A percentile compares a stretch with the other conserved stretches of the same genome.
Evolutionary conservation across 53 echinoderm and acorn worm genomes (phyloP).

Genomic region (Apostichopus leukothele): DNA sequence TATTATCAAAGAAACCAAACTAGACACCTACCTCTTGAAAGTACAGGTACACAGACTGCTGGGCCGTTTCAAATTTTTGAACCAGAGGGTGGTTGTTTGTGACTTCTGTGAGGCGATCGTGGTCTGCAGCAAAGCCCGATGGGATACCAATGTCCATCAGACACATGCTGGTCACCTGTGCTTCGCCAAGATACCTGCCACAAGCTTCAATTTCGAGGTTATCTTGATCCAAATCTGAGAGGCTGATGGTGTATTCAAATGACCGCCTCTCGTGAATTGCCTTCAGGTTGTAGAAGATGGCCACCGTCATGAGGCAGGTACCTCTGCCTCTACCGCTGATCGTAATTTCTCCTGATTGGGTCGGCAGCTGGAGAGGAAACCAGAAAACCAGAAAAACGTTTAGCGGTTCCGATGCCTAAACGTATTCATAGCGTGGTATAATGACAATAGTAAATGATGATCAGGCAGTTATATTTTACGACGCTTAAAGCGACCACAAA

Average conservation of each 20-base stretch:
- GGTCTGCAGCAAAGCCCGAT: constrained; percentile 31
- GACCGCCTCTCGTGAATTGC: background rate
- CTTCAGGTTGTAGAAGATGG: constrained; percentile 11
- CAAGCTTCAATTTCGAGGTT: constrained; percentile 22
- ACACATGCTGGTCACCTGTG: constrained; percentile 20
- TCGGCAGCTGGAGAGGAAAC: constrained; percentile 2
- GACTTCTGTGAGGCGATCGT: background rate
- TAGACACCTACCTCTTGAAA: constrained; percentile 19
- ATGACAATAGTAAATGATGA: too few species aligned
- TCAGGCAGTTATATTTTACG: too few species aligned
- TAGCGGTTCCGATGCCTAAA: too few species aligned
- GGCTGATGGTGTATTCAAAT: constrained; percentile 31
- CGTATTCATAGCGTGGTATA: too few species aligned
- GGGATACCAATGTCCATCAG: constrained; percentile 43
- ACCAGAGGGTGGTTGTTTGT: background rate
- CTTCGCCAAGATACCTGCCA: constrained; percentile 14
- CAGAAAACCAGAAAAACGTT: background rate
- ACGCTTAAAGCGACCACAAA: too few species aligned
- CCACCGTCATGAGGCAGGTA: constrained; percentile 16
- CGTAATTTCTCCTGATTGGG: constrained; percentile 15
- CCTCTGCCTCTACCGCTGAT: constrained; percentile 14
- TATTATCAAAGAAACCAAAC: too few species aligned
- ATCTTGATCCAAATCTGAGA: constrained; percentile 3
- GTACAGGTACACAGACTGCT: constrained; percentile 28
- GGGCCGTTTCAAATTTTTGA: constrained; percentile 12